These are phyloP conservation scores for Euplagia quadripunctaria DNA, from an alignment of 2,888 invertebrate genomes.

Conservation along the genomic window DNA sequence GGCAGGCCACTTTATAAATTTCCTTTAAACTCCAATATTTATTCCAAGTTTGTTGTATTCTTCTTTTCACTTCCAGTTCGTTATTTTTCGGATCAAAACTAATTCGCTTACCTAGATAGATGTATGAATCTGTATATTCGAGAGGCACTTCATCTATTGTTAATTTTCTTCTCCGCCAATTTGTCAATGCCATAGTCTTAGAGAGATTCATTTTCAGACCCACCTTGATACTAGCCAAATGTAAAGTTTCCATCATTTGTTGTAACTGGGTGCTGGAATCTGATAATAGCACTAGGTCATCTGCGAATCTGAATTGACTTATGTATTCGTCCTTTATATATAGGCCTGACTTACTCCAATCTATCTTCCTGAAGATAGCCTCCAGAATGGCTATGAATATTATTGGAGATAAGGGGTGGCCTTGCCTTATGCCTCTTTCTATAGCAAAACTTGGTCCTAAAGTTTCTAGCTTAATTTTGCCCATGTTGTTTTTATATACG, in stretches of 20 bases:
- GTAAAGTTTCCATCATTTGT: background rate
- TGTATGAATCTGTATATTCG: constrained; percentile 25
- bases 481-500: too few species aligned
- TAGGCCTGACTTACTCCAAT: background rate
- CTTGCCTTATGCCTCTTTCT: background rate
- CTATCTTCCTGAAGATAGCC: too few species aligned
- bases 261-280: constrained; percentile 22
- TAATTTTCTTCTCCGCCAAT: constrained; percentile 21
- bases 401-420: background rate
- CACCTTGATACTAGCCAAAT: constrained; percentile 3
- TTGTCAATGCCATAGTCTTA: constrained; percentile 19
- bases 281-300: constrained; percentile 22
- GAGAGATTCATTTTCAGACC: constrained; percentile 4
- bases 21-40: background rate
- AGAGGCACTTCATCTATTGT: constrained; percentile 23
- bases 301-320: constrained; percentile 11
- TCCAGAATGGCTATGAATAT: background rate
- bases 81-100: constrained; percentile 5
- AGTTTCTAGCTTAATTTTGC: background rate
- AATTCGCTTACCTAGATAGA: constrained; percentile 4
- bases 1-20: background rate
- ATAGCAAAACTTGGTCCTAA: background rate
- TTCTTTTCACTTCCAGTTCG: constrained; percentile 1
- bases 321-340: background rate
- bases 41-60: background rate